A percentile compares a stretch with the other conserved stretches of the same genome.
Evolutionary conservation across 2,888 invertebrate species (phyloP).

Genomic region (Cheilosia soror): DNA sequence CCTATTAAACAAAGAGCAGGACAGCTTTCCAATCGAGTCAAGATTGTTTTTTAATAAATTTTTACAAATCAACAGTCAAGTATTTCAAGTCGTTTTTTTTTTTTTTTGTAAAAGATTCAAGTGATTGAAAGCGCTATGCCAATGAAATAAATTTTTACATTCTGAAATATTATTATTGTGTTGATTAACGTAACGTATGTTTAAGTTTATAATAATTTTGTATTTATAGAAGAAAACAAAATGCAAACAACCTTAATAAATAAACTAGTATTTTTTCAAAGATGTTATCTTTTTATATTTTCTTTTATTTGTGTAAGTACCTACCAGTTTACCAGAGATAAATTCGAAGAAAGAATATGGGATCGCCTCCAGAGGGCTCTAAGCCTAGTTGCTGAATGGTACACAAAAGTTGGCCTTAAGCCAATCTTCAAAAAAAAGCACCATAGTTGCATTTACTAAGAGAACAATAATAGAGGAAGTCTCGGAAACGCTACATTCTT

Average conservation of each 20-base stretch:
- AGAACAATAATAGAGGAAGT: too few species aligned
- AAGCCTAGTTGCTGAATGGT: too few species aligned
- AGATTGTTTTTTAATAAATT: constrained; percentile 48
- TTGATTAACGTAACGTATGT: constrained; percentile 62
- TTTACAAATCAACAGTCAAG: constrained; percentile 29
- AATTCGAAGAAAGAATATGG: too few species aligned
- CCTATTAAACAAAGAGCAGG: constrained; percentile 69
- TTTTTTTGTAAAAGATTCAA: constrained; percentile 55
- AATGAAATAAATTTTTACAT: constrained; percentile 68
- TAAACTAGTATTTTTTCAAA: constrained; percentile 47
- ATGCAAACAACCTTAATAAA: constrained; percentile 66
- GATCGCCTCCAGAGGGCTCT: too few species aligned
- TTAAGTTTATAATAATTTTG: constrained; percentile 72
- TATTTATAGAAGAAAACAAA: constrained; percentile 59
- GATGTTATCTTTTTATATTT: not conserved
- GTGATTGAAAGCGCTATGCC: constrained; percentile 70
- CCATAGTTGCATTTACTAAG: too few species aligned
- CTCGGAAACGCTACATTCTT: too few species aligned
- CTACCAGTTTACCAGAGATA: too few species aligned
- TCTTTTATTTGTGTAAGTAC: not conserved
- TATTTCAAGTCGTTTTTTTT: constrained; percentile 52
- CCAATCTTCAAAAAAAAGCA: too few species aligned
- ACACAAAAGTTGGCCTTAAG: too few species aligned
- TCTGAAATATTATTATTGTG: constrained; percentile 61
- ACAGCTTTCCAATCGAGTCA: constrained; percentile 74